Conservation (phyloP, 2,113 vertebrate species). For the Oreochromis tanganicae region DNA sequence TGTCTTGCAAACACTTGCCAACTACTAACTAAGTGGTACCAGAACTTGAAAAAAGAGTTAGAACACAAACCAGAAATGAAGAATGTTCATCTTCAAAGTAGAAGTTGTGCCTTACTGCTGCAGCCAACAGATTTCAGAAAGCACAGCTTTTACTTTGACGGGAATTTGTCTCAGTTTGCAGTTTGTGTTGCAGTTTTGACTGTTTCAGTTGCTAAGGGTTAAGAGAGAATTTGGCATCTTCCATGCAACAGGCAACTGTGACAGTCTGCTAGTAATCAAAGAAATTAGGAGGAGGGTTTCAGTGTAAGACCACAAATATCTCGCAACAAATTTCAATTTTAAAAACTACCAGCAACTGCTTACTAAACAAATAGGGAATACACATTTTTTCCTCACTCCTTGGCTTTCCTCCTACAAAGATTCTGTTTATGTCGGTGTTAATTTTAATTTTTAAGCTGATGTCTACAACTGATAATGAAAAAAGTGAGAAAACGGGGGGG, state of each 20-base stretch:
- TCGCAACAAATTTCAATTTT: background rate
- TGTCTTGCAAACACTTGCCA: background rate
- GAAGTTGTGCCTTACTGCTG: background rate
- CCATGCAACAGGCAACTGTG: background rate
- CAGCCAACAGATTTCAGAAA: background rate
- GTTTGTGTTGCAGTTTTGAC: background rate
- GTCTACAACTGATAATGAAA: background rate
- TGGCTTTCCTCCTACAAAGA: background rate
- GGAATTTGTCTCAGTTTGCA: background rate
- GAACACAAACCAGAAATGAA: background rate
- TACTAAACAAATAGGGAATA: background rate
- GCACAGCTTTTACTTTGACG: background rate
- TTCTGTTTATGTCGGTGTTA: background rate
- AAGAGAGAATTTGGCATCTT: background rate
- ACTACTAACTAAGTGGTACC: background rate
- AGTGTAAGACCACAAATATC: background rate
- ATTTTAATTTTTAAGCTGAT: background rate
- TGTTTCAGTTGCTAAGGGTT: background rate
- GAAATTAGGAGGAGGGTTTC: background rate
- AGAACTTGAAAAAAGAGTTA: background rate
- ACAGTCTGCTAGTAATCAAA: background rate
- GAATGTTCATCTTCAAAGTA: background rate
- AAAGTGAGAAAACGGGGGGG: background rate
- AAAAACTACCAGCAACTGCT: background rate
- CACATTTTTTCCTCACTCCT: background rate